phyloP scores from a whole-genome alignment of 2,888 invertebrate species.

The Caenorhabditis sp. region DNA sequence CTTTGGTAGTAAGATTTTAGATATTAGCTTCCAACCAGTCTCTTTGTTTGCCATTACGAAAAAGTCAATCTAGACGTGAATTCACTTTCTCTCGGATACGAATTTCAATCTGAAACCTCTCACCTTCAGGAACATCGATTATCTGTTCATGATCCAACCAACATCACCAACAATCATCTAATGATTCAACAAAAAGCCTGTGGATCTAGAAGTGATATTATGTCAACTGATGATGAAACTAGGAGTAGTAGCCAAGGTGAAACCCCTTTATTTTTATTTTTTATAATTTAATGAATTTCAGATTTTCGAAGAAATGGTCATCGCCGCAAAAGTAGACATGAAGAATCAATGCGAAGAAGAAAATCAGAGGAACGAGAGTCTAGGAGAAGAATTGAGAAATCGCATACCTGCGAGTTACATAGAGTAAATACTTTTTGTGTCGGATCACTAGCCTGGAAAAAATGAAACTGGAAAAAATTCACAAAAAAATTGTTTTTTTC shows the following conservation, averaged over 20 bases:
- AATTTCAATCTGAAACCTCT: too few species aligned
- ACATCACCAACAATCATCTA: slow-evolving; percentile 11
- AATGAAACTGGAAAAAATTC: background rate
- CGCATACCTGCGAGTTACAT: slow-evolving; percentile 8
- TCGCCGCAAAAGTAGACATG: slow-evolving; percentile 23
- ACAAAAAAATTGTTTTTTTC: slow-evolving; percentile 2
- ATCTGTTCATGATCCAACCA: slow-evolving; percentile 41
- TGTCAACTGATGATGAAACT: slow-evolving; percentile 62
- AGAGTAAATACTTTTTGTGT: slow-evolving; percentile 9
- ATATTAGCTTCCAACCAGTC: too few species aligned
- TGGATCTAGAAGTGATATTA: slow-evolving; percentile 59
- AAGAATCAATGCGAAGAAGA: slow-evolving; percentile 16
- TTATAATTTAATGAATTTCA: background rate
- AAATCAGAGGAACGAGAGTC: slow-evolving; percentile 4
- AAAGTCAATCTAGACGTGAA: too few species aligned
- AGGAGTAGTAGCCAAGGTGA: slow-evolving; percentile 31
- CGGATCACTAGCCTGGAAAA: background rate
- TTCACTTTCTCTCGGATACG: background rate
- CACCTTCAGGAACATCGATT: slow-evolving; percentile 50
- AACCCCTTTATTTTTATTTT: background rate
- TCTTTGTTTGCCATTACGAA: too few species aligned
- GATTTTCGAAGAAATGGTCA: slow-evolving; percentile 2
- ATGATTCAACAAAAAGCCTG: slow-evolving; percentile 31
- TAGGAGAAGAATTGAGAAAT: slow-evolving; percentile 25
- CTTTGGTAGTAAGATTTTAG: too few species aligned